These are phyloP conservation scores for Drosophila equinoxialis DNA, from an alignment of 1,140 invertebrate genomes.

Conservation along the genomic window DNA sequence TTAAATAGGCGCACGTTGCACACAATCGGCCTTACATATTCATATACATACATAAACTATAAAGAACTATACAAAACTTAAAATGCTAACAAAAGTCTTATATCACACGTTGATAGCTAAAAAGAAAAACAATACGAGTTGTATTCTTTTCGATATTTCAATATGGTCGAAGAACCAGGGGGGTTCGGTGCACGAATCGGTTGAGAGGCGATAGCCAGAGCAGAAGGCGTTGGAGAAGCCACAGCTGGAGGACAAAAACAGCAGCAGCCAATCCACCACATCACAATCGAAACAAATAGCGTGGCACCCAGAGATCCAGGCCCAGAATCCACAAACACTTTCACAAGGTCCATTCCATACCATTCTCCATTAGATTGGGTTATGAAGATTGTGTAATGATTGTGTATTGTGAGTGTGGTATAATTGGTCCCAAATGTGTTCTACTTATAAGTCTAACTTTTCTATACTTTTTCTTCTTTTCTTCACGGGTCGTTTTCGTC, in stretches of 20 bases:
- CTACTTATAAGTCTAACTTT: slow-evolving; percentile 63
- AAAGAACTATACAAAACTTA: slow-evolving; percentile 46
- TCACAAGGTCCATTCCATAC: slow-evolving; percentile 38
- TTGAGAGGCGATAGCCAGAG: slow-evolving; percentile 63
- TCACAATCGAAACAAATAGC: slow-evolving; percentile 40
- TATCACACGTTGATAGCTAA: slow-evolving; percentile 70
- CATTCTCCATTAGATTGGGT: slow-evolving; percentile 11
- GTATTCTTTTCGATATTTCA: background rate
- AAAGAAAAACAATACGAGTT: slow-evolving; percentile 4
- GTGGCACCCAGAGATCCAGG: slow-evolving; percentile 58
- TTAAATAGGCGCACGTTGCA: slow-evolving; percentile 61
- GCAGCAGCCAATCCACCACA: slow-evolving; percentile 73
- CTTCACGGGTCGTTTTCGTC: slow-evolving; percentile 5
- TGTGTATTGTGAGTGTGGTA: slow-evolving; percentile 40
- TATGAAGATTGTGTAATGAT: slow-evolving; percentile 21
- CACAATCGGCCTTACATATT: slow-evolving; percentile 47
- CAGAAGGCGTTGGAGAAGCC: slow-evolving; percentile 70
- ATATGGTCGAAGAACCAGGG: slow-evolving; percentile 54
- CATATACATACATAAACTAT: slow-evolving; percentile 20
- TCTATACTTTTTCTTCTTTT: slow-evolving; percentile 13
- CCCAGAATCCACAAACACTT: slow-evolving; percentile 52
- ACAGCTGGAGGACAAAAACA: slow-evolving; percentile 78
- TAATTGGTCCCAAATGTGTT: slow-evolving; percentile 66
- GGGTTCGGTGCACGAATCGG: slow-evolving; percentile 64
- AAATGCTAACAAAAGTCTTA: slow-evolving; percentile 74